Evolutionary conservation across 2,888 invertebrate species (phyloP), one percentile per base, ranked within the genome.

Genomic region (Nemotelus pantherinus): DNA sequence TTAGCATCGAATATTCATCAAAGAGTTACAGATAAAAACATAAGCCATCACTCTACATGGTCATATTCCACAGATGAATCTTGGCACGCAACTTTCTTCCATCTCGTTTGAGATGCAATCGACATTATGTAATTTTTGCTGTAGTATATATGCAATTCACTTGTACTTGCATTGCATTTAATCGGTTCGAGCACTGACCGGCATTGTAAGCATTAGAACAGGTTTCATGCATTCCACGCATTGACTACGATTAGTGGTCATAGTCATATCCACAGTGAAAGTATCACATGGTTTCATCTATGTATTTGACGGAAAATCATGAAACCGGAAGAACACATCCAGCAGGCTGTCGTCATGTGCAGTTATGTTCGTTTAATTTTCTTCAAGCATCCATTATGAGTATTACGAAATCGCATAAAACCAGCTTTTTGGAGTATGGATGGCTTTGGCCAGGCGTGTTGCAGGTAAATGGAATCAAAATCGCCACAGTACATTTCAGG

Each of bases 71-170:
- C 25, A 25, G 25, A 25, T 25, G 25, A 43, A 44, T 43, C 47
- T n/a, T 43, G 7, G 10, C 70, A 70, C 70, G 70, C 55, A 70
- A 55, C 70, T 70, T 70, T 53, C 70, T 53, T 70, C 9, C 60
- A 44, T 39, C 43, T 10, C 4, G 50, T 50, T 9, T 5, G 9
- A 50, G 1, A 50, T 25, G 25, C 25, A 25, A 25, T 25, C 25
- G 25, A 25, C 25, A 1, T 1, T 25, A 25, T 25, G 25, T 25
- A 25, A 25, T 25, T 25, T 25, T 25, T 25, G 25, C 25, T 25
- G 25, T 25, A 25, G 25, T 25, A 25, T 25, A 25, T 25, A 25
- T 47, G 39, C 7, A 55, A 48, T 74, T 60, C 74, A 74, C 6
- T 44, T 50, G 2, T 39, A 60, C 6, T 48, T 48, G 48, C 5